These are phyloP conservation scores for Acrobasis repandana DNA, from an alignment of 2,888 invertebrate genomes.

Conservation along the genomic window DNA sequence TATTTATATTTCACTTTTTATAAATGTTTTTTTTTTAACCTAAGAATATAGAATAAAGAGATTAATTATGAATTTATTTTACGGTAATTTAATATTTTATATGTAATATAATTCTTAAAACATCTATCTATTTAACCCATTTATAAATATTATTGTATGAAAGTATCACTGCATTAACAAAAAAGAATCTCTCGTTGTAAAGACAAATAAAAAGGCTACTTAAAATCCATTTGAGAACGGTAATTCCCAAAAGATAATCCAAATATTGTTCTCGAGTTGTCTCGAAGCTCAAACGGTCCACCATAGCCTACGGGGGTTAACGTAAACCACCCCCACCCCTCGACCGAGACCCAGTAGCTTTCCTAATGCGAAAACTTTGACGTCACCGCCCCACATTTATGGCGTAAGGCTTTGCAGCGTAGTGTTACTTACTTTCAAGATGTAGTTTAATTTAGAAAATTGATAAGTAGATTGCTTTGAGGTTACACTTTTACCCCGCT, in stretches of 20 bases:
- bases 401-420: constrained; percentile 27
- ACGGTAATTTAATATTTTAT: no score
- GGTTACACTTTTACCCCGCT: neutral
- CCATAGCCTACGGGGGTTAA: constrained; percentile 38
- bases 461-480: neutral
- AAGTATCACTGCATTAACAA: no score
- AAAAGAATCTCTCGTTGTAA: no score
- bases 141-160: no score
- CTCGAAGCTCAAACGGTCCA: constrained; percentile 43
- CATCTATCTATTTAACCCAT: no score
- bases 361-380: constrained; percentile 74
- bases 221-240: neutral
- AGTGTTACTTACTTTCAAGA: constrained; percentile 15
- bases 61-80: no score
- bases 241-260: constrained; percentile 43
- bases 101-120: no score
- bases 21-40: no score
- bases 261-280: constrained; percentile 3
- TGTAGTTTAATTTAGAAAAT: constrained; percentile 5
- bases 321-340: constrained; percentile 37
- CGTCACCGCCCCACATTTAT: constrained; percentile 61
- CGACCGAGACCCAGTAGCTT: constrained; percentile 74
- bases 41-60: no score
- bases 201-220: neutral
- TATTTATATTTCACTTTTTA: no score